These are phyloP conservation scores for Saguinus imperator DNA, from an alignment of 2,113 vertebrate species.

Conservation along the genomic window DNA sequence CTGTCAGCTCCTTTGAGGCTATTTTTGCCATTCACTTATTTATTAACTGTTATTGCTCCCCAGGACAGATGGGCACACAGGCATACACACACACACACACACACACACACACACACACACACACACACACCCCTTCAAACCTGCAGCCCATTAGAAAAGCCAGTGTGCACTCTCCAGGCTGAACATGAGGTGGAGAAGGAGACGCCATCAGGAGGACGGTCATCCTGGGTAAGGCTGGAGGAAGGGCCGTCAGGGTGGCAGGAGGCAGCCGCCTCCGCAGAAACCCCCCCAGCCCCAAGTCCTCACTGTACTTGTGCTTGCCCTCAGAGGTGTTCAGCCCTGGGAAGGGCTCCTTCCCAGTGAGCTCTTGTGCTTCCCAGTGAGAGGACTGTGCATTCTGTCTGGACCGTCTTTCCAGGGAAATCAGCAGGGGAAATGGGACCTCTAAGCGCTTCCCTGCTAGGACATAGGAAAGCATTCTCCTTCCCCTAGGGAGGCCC, in stretches of 20 bases:
- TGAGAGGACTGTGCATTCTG: neutral
- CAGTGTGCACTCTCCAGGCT: neutral
- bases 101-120: accelerated
- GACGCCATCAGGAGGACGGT: neutral
- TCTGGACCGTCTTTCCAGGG: neutral
- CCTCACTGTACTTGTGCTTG: neutral
- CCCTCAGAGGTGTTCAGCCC: neutral
- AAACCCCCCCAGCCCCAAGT: neutral
- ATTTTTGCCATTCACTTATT: conserved; percentile 79
- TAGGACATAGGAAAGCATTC: neutral
- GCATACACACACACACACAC: neutral
- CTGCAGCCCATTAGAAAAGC: neutral
- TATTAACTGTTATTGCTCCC: conserved; percentile 79
- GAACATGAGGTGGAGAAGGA: neutral
- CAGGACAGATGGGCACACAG: conserved; percentile 64
- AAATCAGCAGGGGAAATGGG: neutral
- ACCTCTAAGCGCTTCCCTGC: neutral
- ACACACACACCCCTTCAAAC: neutral
- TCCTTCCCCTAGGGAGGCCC: neutral
- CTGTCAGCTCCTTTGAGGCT: conserved; percentile 80
- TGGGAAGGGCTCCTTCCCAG: neutral
- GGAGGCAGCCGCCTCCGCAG: neutral
- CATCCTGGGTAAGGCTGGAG: neutral
- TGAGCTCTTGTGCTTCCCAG: too few species aligned
- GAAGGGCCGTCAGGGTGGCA: neutral